A percentile compares a stretch with the other conserved stretches of the same genome.
Conservation (phyloP, 2,888 invertebrate genomes). For the Philaethria dido region DNA sequence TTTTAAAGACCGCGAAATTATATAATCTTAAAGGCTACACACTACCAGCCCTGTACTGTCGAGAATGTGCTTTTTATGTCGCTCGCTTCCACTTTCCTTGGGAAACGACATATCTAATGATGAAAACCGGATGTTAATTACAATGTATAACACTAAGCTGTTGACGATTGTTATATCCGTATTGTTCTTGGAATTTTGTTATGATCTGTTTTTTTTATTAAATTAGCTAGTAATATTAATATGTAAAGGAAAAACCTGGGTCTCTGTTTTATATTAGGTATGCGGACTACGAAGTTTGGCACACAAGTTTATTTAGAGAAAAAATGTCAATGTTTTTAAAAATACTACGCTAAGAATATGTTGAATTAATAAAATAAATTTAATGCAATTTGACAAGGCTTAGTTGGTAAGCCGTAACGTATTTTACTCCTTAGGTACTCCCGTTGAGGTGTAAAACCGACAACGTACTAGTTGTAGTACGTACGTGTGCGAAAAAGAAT, state of each 20-base stretch:
- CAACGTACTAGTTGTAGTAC: too few species aligned
- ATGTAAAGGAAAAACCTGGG: background rate
- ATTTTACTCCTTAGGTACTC: too few species aligned
- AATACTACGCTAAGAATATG: too few species aligned
- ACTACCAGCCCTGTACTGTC: conserved; percentile 3
- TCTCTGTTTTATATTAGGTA: background rate
- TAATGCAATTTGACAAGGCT: too few species aligned
- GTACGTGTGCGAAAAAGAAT: too few species aligned
- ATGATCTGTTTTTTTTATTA: background rate
- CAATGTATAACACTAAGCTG: background rate
- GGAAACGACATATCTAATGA: conserved; percentile 25
- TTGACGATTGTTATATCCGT: conserved; percentile 5
- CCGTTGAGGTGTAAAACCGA: too few species aligned
- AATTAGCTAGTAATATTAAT: background rate
- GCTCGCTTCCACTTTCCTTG: conserved; percentile 27
- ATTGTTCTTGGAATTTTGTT: conserved; percentile 6
- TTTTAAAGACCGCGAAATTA: background rate
- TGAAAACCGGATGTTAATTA: conserved; percentile 19
- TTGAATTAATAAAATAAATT: too few species aligned
- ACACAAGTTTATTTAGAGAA: too few species aligned
- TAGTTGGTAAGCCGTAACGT: too few species aligned
- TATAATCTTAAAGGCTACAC: background rate
- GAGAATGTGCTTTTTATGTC: conserved; percentile 18
- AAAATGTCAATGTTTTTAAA: too few species aligned
- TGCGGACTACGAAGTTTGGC: too few species aligned